Percentiles rank a stretch among this genome's conserved stretches.
Evolutionary conservation across 2,888 invertebrate species (phyloP).

Genomic region (Acrocera orbiculus): DNA sequence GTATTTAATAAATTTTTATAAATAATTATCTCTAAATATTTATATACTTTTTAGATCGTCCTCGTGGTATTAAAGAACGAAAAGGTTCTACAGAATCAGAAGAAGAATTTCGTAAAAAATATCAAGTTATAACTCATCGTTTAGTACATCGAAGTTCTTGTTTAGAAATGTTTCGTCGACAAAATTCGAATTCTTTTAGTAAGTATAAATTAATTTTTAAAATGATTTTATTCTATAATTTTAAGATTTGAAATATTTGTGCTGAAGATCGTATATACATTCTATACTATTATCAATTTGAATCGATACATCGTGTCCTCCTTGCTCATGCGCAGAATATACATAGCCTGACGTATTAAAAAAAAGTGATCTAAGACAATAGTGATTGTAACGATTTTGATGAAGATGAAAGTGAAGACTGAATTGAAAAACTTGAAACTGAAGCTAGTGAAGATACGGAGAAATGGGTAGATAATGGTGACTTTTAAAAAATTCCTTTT

Average conservation of each 20-base stretch:
- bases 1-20: too few relatives aligned
- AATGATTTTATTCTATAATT: too few relatives aligned
- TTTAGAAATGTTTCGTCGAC: slow-evolving; percentile 73
- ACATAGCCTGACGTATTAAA: too few relatives aligned
- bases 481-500: background rate
- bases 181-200: slow-evolving; percentile 72
- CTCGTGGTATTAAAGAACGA: slow-evolving; percentile 31
- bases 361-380: too few relatives aligned
- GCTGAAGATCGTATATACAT: too few relatives aligned
- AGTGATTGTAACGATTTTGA: background rate
- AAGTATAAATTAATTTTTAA: slow-evolving; percentile 26
- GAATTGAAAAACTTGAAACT: slow-evolving; percentile 1
- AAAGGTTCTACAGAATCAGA: slow-evolving; percentile 63
- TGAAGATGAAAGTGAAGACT: slow-evolving; percentile 1
- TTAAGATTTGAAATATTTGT: too few relatives aligned
- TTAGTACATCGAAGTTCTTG: slow-evolving; percentile 81
- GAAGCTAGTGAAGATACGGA: slow-evolving; percentile 1
- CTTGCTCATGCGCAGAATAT: too few relatives aligned
- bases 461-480: background rate
- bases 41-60: slow-evolving; percentile 21
- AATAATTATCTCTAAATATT: too few relatives aligned
- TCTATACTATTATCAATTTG: too few relatives aligned
- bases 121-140: slow-evolving; percentile 72
- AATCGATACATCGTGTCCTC: too few relatives aligned
- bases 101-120: slow-evolving; percentile 66